Percentiles rank a stretch among this genome's conserved stretches.
These are phyloP conservation scores for Caenorhabditis virilis DNA, from an alignment of 2,888 invertebrate species.

Conservation along the genomic window DNA sequence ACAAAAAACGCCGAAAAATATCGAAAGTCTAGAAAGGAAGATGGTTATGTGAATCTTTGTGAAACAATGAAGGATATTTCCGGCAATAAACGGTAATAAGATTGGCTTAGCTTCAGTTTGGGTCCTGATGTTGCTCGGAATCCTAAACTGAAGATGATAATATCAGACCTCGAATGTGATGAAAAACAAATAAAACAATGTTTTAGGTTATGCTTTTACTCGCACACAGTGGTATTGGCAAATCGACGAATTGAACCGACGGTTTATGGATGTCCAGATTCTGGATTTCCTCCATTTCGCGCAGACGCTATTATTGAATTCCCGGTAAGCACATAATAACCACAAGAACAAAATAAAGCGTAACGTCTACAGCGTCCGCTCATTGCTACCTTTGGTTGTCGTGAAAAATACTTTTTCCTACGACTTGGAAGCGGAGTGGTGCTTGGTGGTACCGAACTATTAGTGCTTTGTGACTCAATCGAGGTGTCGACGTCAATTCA, in stretches of 20 bases:
- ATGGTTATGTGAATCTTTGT: slow-evolving; percentile 23
- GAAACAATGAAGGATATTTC: slow-evolving; percentile 6
- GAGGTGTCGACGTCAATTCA: slow-evolving; percentile 18
- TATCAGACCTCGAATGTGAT: too few species aligned
- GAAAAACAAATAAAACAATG: neutral
- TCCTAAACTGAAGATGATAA: too few species aligned
- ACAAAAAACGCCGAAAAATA: slow-evolving; percentile 35
- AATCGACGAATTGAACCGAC: slow-evolving; percentile 54
- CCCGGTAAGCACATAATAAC: slow-evolving; percentile 21
- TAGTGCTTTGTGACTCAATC: slow-evolving; percentile 10
- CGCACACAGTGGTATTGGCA: slow-evolving; percentile 57
- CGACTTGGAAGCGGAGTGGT: slow-evolving; percentile 52
- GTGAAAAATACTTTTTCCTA: slow-evolving; percentile 57
- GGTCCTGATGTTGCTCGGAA: too few species aligned
- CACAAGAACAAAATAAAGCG: neutral
- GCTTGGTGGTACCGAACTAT: slow-evolving; percentile 50
- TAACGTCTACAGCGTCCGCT: slow-evolving; percentile 43
- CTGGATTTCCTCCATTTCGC: slow-evolving; percentile 56
- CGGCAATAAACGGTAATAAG: slow-evolving; percentile 25
- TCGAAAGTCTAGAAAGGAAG: slow-evolving; percentile 12
- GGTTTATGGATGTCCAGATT: slow-evolving; percentile 30
- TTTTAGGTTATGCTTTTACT: slow-evolving; percentile 58
- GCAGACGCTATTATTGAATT: slow-evolving; percentile 49
- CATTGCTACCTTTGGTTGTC: slow-evolving; percentile 51
- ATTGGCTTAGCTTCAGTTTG: neutral